Evolutionary conservation across 2,888 invertebrate species (phyloP).

Genomic region (Abscondita cerata): DNA sequence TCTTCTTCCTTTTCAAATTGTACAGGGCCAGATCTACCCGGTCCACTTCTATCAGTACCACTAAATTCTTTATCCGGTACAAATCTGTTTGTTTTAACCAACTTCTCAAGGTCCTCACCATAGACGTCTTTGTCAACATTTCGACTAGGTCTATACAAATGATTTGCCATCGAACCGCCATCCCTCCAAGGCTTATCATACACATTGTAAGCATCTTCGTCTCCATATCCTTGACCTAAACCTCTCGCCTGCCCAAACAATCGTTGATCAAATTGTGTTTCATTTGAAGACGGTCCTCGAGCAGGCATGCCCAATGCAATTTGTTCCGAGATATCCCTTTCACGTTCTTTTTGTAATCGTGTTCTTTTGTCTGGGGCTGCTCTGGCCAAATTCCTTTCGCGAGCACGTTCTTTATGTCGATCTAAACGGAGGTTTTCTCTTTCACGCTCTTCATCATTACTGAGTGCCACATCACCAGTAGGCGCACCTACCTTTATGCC

Average conservation of each 20-base stretch:
- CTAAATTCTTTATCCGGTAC: slow-evolving; percentile 98
- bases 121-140: slow-evolving; percentile 91
- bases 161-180: slow-evolving; percentile 82
- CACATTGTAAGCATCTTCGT: slow-evolving; percentile 97
- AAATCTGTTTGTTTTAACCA: slow-evolving; percentile 91
- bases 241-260: slow-evolving; percentile 93
- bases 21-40: slow-evolving; percentile 88
- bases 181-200: slow-evolving; percentile 99
- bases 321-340: slow-evolving; percentile 97
- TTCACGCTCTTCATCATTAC: slow-evolving; percentile 78
- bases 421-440: slow-evolving; percentile 88
- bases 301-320: slow-evolving; percentile 96
- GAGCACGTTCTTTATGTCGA: slow-evolving; percentile 87
- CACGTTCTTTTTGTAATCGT: slow-evolving; percentile 86
- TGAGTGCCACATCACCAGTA: slow-evolving; percentile 58
- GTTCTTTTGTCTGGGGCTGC: slow-evolving; percentile 95
- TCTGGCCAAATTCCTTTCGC: slow-evolving; percentile 91
- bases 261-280: slow-evolving; percentile 92
- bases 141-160: slow-evolving; percentile 88
- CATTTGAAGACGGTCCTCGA: slow-evolving; percentile 72
- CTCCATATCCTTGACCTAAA: slow-evolving; percentile 89
- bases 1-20: slow-evolving; percentile 93
- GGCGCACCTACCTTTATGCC: slow-evolving; percentile 67
- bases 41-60: slow-evolving; percentile 79
- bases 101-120: slow-evolving; percentile 86